A percentile compares a stretch with the other conserved stretches of the same genome.
These are phyloP conservation scores for Pelusios castaneus DNA, from an alignment of 2,113 vertebrate species.

Conservation along the genomic window DNA sequence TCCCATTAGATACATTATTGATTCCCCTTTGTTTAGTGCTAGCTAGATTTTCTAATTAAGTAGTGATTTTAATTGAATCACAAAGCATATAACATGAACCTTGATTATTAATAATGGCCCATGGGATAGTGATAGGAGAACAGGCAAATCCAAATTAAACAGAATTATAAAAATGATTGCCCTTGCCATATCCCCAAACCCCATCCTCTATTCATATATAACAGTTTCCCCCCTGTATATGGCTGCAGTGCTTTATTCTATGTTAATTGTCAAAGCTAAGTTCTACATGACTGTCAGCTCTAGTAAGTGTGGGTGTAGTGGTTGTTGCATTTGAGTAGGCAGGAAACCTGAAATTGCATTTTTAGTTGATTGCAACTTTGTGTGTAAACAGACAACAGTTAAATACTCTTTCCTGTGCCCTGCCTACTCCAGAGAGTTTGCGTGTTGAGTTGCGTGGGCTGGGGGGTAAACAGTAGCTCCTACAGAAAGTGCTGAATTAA, in stretches of 20 bases:
- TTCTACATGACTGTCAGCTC: conserved; percentile 44
- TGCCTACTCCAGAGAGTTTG: conserved; percentile 10
- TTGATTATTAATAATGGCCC: conserved; percentile 66
- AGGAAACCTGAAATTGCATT: background rate
- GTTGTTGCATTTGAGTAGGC: conserved; percentile 19
- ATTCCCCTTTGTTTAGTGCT: conserved; percentile 66
- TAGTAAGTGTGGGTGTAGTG: conserved; percentile 32
- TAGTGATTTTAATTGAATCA: conserved; percentile 70
- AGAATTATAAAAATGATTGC: conserved; percentile 50
- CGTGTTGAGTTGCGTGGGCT: conserved; percentile 41
- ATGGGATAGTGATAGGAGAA: conserved; percentile 45
- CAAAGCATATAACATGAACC: conserved; percentile 61
- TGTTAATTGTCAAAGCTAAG: conserved; percentile 29
- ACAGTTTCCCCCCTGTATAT: background rate
- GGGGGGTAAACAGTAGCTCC: background rate
- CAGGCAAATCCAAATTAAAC: conserved; percentile 63
- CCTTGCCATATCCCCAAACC: conserved; percentile 14
- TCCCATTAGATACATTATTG: conserved; percentile 46
- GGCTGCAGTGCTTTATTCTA: conserved; percentile 26
- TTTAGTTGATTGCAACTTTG: conserved; percentile 52
- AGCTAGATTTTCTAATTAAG: conserved; percentile 71
- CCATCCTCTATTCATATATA: background rate
- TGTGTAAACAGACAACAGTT: conserved; percentile 52
- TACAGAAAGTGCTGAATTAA: background rate
- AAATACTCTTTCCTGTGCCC: conserved; percentile 42